Percentiles rank a stretch among this genome's conserved stretches.
These are phyloP conservation scores for Julus scandinavius DNA, from an alignment of 2,888 invertebrate genomes.

Conservation along the genomic window DNA sequence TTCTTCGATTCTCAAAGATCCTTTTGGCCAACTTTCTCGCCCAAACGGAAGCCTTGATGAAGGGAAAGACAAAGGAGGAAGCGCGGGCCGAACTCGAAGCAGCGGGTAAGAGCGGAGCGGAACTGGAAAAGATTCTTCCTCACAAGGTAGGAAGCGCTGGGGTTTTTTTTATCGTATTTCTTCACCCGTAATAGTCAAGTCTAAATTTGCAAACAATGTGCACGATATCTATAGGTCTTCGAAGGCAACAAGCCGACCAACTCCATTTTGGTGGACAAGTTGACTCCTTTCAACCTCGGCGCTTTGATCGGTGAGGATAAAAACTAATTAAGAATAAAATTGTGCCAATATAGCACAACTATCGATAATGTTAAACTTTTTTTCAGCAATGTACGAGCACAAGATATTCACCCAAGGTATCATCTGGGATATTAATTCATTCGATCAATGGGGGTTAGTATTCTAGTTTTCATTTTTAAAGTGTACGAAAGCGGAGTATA, in stretches of 20 bases:
- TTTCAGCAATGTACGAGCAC: slow-evolving; percentile 94
- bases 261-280: slow-evolving; percentile 89
- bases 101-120: slow-evolving; percentile 79
- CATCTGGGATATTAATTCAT: slow-evolving; percentile 99
- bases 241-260: slow-evolving; percentile 97
- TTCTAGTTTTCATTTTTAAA: no score
- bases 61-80: slow-evolving; percentile 75
- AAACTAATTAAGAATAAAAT: slow-evolving; percentile 60
- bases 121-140: slow-evolving; percentile 83
- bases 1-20: slow-evolving; percentile 71
- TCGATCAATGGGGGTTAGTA: slow-evolving; percentile 96
- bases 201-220: slow-evolving; percentile 19
- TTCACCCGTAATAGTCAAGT: neutral
- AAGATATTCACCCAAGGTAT: slow-evolving; percentile 99
- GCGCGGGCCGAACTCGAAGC: slow-evolving; percentile 83
- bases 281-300: slow-evolving; percentile 94
- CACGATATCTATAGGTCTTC: slow-evolving; percentile 73
- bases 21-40: slow-evolving; percentile 96
- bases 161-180: no score
- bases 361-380: neutral
- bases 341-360: neutral
- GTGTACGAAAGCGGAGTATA: no score
- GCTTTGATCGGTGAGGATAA: slow-evolving; percentile 82
- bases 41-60: slow-evolving; percentile 98
- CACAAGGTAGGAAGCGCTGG: slow-evolving; percentile 76